Percentiles rank a stretch among this genome's conserved stretches.
phyloP scores from a whole-genome alignment of 2,113 vertebrate genomes.

The Hippopotamus amphibius region DNA sequence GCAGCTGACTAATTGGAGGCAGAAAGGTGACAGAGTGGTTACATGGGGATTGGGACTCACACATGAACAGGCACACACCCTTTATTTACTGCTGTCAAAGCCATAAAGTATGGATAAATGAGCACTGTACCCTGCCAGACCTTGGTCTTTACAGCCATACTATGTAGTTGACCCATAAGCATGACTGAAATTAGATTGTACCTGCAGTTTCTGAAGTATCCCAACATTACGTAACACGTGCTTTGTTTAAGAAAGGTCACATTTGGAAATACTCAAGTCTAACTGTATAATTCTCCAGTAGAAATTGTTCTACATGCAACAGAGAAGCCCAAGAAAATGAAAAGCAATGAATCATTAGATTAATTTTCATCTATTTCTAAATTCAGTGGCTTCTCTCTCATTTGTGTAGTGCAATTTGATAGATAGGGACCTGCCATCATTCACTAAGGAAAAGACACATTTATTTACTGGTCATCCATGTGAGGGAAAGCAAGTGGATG shows the following conservation, averaged over 20 bases:
- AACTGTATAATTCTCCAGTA: neutral
- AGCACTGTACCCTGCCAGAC: neutral
- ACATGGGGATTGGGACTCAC: neutral
- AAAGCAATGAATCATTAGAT: slow-evolving; percentile 73
- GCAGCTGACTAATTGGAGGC: neutral
- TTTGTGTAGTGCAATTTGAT: slow-evolving; percentile 74
- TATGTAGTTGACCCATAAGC: neutral
- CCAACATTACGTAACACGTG: neutral
- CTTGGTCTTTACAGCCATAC: neutral
- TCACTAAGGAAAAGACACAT: slow-evolving; percentile 83
- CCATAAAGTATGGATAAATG: neutral
- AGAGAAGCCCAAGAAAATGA: neutral
- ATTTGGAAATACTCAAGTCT: neutral
- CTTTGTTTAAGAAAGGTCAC: slow-evolving; percentile 18
- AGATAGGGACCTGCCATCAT: slow-evolving; percentile 71
- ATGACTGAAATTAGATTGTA: slow-evolving; percentile 22
- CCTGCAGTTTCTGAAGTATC: neutral
- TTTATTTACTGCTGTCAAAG: neutral
- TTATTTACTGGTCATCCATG: slow-evolving; percentile 85
- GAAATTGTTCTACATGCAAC: neutral
- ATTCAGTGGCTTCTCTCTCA: slow-evolving; percentile 19
- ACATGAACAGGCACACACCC: neutral
- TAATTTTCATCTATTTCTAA: slow-evolving; percentile 71
- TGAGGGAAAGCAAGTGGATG: slow-evolving; percentile 78
- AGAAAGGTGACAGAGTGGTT: slow-evolving; percentile 1